Evolutionary conservation across 2,888 invertebrate genomes (phyloP).

Genomic region (Trichopoda pennipes): DNA sequence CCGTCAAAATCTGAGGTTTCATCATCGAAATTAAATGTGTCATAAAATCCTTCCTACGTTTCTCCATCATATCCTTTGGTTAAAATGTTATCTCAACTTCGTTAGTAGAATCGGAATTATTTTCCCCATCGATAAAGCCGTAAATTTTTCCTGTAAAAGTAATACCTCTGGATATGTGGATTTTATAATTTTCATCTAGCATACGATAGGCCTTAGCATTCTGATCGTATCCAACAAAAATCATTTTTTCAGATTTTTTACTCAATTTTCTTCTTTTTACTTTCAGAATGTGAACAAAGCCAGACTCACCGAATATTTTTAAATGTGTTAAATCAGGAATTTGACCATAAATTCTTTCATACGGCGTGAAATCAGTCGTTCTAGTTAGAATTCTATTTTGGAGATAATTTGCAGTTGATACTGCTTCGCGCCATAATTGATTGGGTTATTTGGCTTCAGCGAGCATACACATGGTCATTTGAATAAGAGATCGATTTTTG

Average conservation of each 20-base stretch:
- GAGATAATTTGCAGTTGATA: conserved; percentile 24
- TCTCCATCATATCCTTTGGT: not conserved
- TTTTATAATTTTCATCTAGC: conserved; percentile 8
- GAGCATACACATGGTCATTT: conserved; percentile 9
- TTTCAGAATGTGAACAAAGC: conserved; percentile 18
- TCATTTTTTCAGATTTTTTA: not conserved
- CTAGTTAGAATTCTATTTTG: conserved; percentile 18
- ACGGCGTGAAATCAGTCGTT: conserved; percentile 10
- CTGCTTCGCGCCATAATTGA: conserved; percentile 21
- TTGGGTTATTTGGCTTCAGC: not conserved
- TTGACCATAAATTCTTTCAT: conserved; percentile 2
- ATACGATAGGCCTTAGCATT: conserved; percentile 29
- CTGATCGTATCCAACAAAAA: conserved; percentile 13
- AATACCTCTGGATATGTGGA: conserved; percentile 15
- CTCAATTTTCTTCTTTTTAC: not conserved
- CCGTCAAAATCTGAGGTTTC: not conserved
- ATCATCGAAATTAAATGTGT: not conserved
- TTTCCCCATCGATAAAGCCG: not conserved
- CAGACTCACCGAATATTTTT: conserved; percentile 12
- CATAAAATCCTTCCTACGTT: not conserved
- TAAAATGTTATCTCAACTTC: not conserved
- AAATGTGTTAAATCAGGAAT: conserved; percentile 21
- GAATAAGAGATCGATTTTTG: conserved; percentile 13
- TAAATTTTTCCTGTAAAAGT: conserved; percentile 1
- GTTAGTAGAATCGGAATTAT: not conserved